These are phyloP conservation scores for Columba livia DNA, from an alignment of 2,113 vertebrate species.

Conservation along the genomic window DNA sequence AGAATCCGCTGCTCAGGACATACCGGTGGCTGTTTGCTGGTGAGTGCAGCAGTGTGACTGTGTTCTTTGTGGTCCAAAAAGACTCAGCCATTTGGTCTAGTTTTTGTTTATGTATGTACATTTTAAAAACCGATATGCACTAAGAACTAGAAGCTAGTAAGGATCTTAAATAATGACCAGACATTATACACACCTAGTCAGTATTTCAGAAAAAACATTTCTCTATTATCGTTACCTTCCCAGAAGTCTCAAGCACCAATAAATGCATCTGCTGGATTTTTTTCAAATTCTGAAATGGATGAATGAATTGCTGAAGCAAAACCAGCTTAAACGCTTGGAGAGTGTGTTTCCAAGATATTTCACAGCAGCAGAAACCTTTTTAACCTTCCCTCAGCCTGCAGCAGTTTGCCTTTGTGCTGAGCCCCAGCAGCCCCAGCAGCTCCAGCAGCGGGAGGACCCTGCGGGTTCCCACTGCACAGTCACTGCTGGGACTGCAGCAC, in stretches of 20 bases:
- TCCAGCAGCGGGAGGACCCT: background rate
- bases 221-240: background rate
- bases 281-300: background rate
- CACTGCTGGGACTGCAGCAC: too few relatives aligned
- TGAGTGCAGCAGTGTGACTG: background rate
- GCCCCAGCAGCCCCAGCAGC: slow-evolving; percentile 17
- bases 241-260: background rate
- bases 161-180: background rate
- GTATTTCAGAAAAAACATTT: background rate
- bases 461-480: too few relatives aligned
- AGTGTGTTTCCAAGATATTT: background rate
- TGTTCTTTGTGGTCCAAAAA: background rate
- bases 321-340: background rate
- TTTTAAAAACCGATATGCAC: background rate
- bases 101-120: background rate
- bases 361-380: slow-evolving; percentile 9
- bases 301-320: slow-evolving; percentile 17
- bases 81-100: background rate
- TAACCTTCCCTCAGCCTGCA: background rate
- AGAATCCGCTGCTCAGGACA: background rate
- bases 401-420: slow-evolving; percentile 40
- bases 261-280: background rate
- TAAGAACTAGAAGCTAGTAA: background rate
- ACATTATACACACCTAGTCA: too few relatives aligned
- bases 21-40: background rate